These are phyloP conservation scores for Centropyge bicolor DNA, from an alignment of 2,797 vertebrate species.

Conservation along the genomic window DNA sequence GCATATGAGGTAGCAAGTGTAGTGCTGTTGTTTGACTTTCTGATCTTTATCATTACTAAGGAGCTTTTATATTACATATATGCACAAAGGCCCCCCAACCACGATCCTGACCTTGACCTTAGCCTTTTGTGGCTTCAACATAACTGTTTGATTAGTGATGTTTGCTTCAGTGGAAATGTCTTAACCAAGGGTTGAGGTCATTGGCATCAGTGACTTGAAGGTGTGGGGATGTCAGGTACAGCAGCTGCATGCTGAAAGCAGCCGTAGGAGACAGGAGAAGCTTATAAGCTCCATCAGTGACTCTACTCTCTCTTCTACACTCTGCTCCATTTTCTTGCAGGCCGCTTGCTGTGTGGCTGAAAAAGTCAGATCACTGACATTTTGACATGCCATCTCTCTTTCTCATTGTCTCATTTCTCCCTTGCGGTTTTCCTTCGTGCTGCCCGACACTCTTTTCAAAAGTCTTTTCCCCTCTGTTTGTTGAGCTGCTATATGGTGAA, in stretches of 20 bases:
- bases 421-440: background rate
- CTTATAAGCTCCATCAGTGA: background rate
- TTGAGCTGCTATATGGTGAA: constrained; percentile 17
- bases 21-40: background rate
- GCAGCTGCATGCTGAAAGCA: background rate
- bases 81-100: too few relatives aligned
- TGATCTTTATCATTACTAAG: background rate
- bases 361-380: constrained; percentile 36
- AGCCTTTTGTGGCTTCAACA: constrained; percentile 2
- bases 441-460: constrained; percentile 13
- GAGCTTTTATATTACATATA: too few relatives aligned
- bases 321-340: constrained; percentile 13
- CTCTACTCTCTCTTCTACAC: background rate
- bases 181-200: constrained; percentile 13
- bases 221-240: background rate
- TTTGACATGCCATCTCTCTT: constrained; percentile 33
- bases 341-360: constrained; percentile 3
- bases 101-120: background rate
- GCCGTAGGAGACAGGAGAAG: background rate
- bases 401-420: constrained; percentile 29
- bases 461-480: background rate
- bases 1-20: background rate
- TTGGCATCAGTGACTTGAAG: constrained; percentile 16
- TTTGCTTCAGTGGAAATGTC: constrained; percentile 11
- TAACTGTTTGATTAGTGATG: constrained; percentile 10